Evolutionary conservation across 2,888 invertebrate species (phyloP).

Genomic region (Octodonta nipae): DNA sequence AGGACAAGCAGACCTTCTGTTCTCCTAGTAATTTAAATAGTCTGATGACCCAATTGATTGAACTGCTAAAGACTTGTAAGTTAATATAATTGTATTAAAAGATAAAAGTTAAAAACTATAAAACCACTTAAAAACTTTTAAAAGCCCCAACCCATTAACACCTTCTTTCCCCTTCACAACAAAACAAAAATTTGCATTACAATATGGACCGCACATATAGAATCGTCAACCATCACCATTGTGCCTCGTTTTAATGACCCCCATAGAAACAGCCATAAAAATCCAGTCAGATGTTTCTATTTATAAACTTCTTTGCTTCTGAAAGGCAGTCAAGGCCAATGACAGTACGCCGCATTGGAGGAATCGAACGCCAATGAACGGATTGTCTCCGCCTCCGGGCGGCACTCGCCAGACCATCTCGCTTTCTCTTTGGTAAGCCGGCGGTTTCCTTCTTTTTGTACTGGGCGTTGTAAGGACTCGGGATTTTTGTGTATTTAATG

Average conservation of each 20-base stretch:
- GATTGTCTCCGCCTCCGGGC: constrained; percentile 10
- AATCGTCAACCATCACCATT: background rate
- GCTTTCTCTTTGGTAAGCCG: constrained; percentile 6
- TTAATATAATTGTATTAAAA: no score
- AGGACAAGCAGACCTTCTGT: no score
- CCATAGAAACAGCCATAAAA: constrained; percentile 16
- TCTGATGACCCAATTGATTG: no score
- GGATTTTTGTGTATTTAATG: constrained; percentile 5
- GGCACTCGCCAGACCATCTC: constrained; percentile 9
- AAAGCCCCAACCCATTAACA: no score
- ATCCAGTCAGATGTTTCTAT: constrained; percentile 14
- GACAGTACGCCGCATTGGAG: constrained; percentile 9
- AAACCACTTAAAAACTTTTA: no score
- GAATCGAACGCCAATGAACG: constrained; percentile 10
- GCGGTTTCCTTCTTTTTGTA: constrained; percentile 3
- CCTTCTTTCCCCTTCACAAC: no score
- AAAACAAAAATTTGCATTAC: no score
- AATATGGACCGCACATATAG: background rate
- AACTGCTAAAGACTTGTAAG: no score
- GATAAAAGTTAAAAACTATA: no score
- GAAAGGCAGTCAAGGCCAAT: constrained; percentile 16
- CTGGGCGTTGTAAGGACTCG: constrained; percentile 3
- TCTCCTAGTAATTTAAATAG: no score
- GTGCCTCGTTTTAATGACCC: constrained; percentile 16
- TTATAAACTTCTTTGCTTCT: constrained; percentile 11